Conservation (phyloP, 2,888 invertebrate genomes). For the Athalia rosae region DNA sequence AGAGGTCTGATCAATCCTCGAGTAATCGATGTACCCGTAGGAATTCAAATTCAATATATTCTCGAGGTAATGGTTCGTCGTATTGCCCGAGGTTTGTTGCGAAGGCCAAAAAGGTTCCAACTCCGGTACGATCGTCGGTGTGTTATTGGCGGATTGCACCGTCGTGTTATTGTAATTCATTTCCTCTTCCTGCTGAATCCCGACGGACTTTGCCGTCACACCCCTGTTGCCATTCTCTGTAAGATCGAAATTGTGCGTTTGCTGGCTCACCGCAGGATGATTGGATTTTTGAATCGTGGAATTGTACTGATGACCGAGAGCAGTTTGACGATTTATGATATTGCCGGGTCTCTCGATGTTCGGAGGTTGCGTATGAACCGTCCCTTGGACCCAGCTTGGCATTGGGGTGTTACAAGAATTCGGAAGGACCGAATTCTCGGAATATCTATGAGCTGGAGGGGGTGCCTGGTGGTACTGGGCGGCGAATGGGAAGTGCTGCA, state of each 20-base stretch:
- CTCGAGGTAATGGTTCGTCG: slow-evolving; percentile 56
- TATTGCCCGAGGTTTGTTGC: neutral
- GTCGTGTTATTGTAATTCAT: neutral
- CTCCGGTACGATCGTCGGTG: neutral
- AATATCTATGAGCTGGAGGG: slow-evolving; percentile 26
- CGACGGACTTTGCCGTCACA: neutral
- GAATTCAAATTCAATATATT: slow-evolving; percentile 60
- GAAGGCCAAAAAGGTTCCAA: slow-evolving; percentile 34
- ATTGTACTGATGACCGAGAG: slow-evolving; percentile 8
- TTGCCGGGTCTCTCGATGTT: too few species aligned
- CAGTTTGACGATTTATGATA: neutral
- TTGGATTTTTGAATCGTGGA: neutral
- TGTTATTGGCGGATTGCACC: too few species aligned
- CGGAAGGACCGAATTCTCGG: neutral
- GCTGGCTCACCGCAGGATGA: neutral
- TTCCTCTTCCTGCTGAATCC: neutral
- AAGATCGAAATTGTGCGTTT: neutral
- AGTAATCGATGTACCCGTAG: slow-evolving; percentile 54
- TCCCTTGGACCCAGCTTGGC: too few species aligned
- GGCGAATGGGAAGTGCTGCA: slow-evolving; percentile 4
- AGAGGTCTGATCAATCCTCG: slow-evolving; percentile 65
- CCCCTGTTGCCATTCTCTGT: neutral
- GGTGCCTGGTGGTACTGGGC: neutral
- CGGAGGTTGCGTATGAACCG: too few species aligned
- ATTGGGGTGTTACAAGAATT: too few species aligned